Evolutionary conservation across 2,113 vertebrate species (phyloP).

Genomic region (Myxocyprinus asiaticus): DNA sequence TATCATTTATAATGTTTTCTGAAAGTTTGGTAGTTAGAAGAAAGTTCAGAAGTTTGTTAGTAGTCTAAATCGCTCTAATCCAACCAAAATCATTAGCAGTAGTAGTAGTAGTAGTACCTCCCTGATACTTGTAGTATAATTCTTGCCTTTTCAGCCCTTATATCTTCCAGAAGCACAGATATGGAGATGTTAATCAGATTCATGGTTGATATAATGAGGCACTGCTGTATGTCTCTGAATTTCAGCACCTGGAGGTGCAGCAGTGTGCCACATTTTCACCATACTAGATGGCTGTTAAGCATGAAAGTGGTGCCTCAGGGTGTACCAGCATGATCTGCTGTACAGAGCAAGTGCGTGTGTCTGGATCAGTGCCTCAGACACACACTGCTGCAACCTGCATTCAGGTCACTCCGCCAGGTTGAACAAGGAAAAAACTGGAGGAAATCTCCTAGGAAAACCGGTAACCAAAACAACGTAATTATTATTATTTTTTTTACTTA

Average conservation of each 20-base stretch:
- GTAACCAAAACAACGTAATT: too few relatives aligned
- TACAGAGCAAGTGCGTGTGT: conserved; percentile 2
- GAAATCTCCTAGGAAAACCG: too few relatives aligned
- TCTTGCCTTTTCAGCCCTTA: neutral
- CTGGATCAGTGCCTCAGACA: conserved; percentile 27
- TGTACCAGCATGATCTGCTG: conserved; percentile 20
- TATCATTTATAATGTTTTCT: too few relatives aligned
- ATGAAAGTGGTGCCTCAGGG: conserved; percentile 36
- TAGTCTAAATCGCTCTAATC: too few relatives aligned
- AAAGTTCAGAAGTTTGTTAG: too few relatives aligned
- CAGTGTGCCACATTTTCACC: conserved; percentile 21
- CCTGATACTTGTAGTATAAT: neutral
- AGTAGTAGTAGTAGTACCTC: too few relatives aligned
- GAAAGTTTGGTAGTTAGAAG: too few relatives aligned
- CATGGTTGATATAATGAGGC: conserved; percentile 9
- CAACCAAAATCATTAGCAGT: too few relatives aligned
- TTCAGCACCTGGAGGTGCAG: conserved; percentile 45
- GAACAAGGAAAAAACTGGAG: too few relatives aligned
- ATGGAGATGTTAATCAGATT: neutral
- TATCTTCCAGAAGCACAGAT: neutral
- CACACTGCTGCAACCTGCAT: neutral
- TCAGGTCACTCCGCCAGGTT: too few relatives aligned
- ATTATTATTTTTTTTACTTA: too few relatives aligned
- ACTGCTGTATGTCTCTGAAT: conserved; percentile 11
- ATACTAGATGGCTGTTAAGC: conserved; percentile 43